Evolutionary conservation across 2,888 invertebrate genomes (phyloP).

Genomic region (Buathra laborator): DNA sequence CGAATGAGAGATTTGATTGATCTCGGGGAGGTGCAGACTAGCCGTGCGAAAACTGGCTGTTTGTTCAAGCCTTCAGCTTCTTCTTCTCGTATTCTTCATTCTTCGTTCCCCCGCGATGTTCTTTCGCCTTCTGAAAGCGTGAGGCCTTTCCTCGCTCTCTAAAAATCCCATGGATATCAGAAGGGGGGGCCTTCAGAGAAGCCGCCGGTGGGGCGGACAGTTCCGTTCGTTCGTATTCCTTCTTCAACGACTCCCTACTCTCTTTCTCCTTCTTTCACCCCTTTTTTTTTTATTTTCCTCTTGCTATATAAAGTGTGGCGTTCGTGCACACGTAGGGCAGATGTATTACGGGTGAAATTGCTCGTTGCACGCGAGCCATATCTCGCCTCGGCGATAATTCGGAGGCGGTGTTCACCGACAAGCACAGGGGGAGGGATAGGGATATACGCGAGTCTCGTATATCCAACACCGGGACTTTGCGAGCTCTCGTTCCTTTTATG

Average conservation of each 20-base stretch:
- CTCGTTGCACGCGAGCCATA: conserved; percentile 67
- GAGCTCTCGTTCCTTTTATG: conserved; percentile 37
- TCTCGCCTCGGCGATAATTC: conserved; percentile 63
- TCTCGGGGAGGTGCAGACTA: conserved; percentile 78
- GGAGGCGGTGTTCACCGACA: conserved; percentile 40
- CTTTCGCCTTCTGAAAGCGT: conserved; percentile 11
- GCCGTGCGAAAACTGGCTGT: conserved; percentile 80
- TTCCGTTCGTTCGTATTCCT: conserved; percentile 63
- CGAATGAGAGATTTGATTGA: conserved; percentile 76
- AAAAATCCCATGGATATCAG: conserved; percentile 60
- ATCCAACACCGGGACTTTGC: too few relatives aligned
- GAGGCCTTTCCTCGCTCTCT: conserved; percentile 20
- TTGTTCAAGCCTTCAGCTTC: conserved; percentile 77
- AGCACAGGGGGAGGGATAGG: neutral
- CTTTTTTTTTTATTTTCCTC: conserved; percentile 28
- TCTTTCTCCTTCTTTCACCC: conserved; percentile 43
- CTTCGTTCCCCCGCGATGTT: conserved; percentile 46
- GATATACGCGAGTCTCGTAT: neutral
- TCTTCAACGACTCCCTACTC: conserved; percentile 32
- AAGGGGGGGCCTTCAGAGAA: conserved; percentile 37
- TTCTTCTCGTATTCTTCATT: conserved; percentile 67
- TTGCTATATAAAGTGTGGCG: conserved; percentile 40
- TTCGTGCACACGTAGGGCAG: conserved; percentile 50
- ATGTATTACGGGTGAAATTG: conserved; percentile 64
- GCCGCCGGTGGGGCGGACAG: conserved; percentile 76